A percentile compares a stretch with the other conserved stretches of the same genome.
phyloP scores from a whole-genome alignment of 2,797 vertebrate species.

The Poeciliopsis presidionis region DNA sequence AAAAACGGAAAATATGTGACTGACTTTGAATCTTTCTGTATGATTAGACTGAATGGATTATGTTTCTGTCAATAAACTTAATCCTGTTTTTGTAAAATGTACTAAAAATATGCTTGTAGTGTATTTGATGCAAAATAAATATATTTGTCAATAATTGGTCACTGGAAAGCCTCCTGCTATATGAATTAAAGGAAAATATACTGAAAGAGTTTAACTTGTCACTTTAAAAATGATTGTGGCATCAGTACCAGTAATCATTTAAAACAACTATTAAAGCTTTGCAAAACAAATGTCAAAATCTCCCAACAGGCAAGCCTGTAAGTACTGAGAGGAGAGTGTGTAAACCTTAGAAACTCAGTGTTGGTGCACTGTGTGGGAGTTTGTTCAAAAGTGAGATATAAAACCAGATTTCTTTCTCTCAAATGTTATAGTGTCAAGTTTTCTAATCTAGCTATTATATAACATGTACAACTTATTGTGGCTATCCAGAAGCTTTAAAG shows the following conservation, averaged over 20 bases:
- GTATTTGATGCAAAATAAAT: neutral
- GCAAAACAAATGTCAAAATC: neutral
- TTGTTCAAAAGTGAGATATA: neutral
- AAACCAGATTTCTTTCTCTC: neutral
- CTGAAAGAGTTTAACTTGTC: neutral
- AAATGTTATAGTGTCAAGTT: neutral
- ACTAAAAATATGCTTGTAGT: neutral
- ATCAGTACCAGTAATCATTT: neutral
- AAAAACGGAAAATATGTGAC: neutral
- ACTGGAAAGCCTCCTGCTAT: neutral
- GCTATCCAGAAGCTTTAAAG: neutral
- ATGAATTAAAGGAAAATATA: neutral
- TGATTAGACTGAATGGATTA: neutral
- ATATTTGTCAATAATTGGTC: neutral
- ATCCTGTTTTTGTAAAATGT: neutral
- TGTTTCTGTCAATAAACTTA: neutral
- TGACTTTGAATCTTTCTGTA: neutral
- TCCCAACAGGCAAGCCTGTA: neutral
- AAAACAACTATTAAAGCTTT: neutral
- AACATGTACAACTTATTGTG: neutral
- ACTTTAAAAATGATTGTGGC: neutral
- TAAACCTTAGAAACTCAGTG: neutral
- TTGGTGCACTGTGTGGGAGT: neutral
- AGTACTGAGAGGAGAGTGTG: neutral
- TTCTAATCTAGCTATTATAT: neutral